Evolutionary conservation across 2,797 vertebrate genomes (phyloP).

Genomic region (Coranthus polyacanthus): DNA sequence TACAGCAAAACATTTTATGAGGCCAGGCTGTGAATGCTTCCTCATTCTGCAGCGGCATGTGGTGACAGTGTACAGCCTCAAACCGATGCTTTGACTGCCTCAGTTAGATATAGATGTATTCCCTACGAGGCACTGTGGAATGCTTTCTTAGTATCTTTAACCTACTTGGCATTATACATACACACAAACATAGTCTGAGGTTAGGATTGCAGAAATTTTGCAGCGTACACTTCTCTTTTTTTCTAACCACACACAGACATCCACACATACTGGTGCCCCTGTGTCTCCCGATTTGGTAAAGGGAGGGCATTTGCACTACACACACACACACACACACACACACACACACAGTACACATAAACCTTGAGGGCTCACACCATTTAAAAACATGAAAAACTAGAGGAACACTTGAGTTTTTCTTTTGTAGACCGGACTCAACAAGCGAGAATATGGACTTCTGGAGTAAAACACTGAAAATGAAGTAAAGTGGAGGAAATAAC

Average conservation of each 20-base stretch:
- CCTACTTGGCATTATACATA: conserved; percentile 7
- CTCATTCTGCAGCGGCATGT: background rate
- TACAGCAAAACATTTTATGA: background rate
- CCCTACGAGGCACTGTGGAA: background rate
- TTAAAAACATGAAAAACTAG: conserved; percentile 17
- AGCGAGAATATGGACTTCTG: background rate
- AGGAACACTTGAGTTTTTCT: background rate
- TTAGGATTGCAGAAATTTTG: conserved; percentile 12
- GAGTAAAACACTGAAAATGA: background rate
- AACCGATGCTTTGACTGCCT: background rate
- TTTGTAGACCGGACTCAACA: background rate
- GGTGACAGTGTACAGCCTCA: background rate
- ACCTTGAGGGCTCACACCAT: background rate
- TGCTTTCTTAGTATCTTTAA: conserved; percentile 30
- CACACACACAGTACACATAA: conserved; percentile 16
- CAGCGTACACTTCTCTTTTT: background rate
- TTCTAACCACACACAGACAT: conserved; percentile 15
- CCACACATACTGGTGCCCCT: conserved; percentile 46
- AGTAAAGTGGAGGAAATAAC: background rate
- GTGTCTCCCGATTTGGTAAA: conserved; percentile 36
- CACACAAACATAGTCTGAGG: background rate
- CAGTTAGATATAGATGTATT: conserved; percentile 5
- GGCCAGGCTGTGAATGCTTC: background rate
- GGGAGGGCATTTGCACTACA: conserved; percentile 13
- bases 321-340: too few species aligned